Conservation (phyloP, 2,888 invertebrate species). For the Eupeodes latifasciatus region DNA sequence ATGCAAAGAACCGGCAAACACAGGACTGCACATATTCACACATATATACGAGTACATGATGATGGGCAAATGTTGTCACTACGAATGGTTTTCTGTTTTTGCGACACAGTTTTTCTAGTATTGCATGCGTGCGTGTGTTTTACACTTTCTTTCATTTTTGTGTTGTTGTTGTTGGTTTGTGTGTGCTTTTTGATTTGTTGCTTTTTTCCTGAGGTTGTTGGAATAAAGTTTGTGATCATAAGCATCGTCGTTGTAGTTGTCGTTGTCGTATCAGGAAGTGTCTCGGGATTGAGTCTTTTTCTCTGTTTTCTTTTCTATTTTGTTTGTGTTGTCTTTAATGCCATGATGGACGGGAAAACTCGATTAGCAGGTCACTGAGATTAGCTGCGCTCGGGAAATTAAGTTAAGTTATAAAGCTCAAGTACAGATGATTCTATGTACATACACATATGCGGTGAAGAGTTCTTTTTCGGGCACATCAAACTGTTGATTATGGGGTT, state of each 20-base stretch:
- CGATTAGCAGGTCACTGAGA: conserved; percentile 73
- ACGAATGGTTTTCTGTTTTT: conserved; percentile 69
- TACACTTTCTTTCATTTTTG: not conserved
- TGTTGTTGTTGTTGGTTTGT: too few relatives aligned
- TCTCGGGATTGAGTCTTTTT: conserved; percentile 48
- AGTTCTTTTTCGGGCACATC: not conserved
- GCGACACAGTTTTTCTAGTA: conserved; percentile 40
- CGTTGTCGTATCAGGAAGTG: conserved; percentile 60
- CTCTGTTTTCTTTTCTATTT: not conserved
- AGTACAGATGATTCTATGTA: not conserved
- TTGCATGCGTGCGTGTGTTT: not conserved
- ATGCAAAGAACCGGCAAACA: conserved; percentile 59
- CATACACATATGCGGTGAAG: not conserved
- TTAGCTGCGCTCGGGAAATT: conserved; percentile 46
- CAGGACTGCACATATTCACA: conserved; percentile 9
- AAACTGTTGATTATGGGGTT: not conserved
- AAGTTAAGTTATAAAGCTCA: conserved; percentile 3
- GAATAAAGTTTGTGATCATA: conserved; percentile 51
- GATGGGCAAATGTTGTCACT: conserved; percentile 65
- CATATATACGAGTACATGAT: conserved; percentile 10
- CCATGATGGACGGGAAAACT: conserved; percentile 59
- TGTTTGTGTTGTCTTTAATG: conserved; percentile 33
- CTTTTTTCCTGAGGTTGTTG: conserved; percentile 3
- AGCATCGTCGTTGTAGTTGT: conserved; percentile 29
- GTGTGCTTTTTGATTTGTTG: not conserved